phyloP scores from a whole-genome alignment of 2,797 vertebrate species.

The Propithecus perrieri region DNA sequence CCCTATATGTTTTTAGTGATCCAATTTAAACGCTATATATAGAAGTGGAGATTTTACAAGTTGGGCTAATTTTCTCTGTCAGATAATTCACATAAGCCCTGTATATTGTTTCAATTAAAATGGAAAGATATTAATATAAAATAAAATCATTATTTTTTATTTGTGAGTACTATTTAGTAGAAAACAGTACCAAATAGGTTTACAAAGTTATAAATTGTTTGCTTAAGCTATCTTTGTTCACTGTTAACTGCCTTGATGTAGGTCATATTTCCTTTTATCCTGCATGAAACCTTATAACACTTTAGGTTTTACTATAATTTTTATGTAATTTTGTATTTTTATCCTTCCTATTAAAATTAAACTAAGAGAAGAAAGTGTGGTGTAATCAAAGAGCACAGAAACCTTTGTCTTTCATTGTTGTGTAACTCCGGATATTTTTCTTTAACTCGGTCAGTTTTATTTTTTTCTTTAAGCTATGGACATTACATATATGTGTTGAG shows the following conservation, averaged over 20 bases:
- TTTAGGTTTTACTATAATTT: background rate
- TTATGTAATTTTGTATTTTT: background rate
- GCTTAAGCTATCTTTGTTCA: background rate
- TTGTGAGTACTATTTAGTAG: background rate
- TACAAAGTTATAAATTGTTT: background rate
- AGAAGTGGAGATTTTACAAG: background rate
- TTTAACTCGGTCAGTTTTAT: background rate
- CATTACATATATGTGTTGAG: background rate
- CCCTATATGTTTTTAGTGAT: background rate
- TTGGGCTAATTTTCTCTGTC: background rate
- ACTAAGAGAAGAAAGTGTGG: background rate
- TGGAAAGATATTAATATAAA: background rate
- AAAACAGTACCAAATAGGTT: background rate
- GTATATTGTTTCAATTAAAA: background rate
- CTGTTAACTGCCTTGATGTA: background rate
- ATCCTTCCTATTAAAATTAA: background rate
- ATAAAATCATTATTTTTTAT: background rate
- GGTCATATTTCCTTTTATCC: background rate
- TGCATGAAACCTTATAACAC: fast-evolving
- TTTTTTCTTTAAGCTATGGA: background rate
- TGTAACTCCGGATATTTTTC: background rate
- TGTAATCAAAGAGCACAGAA: background rate
- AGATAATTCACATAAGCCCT: background rate
- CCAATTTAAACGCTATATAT: background rate
- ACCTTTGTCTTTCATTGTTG: background rate